Percentiles rank a stretch among this genome's conserved stretches.
Conservation (phyloP, 1,140 invertebrate species). For the Hirudo medicinalis region DNA sequence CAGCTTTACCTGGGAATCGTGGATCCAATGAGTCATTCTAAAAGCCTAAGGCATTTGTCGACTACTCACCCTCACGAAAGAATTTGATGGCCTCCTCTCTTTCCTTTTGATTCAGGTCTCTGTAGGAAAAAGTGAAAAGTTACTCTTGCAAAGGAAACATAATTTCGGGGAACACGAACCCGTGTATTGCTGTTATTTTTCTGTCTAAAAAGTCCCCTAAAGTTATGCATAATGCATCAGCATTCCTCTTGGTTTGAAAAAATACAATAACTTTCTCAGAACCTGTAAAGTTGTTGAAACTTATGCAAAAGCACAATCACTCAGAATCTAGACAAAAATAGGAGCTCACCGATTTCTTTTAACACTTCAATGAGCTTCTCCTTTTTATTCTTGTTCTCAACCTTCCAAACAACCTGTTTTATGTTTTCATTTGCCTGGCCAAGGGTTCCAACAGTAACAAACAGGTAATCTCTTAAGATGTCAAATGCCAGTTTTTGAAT, state of each 20-base stretch:
- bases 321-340: background rate
- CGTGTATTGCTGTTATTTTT: background rate
- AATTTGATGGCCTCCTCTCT: constrained; percentile 81
- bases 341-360: constrained; percentile 44
- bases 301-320: background rate
- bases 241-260: constrained; percentile 96
- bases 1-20: constrained; percentile 55
- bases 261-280: constrained; percentile 73
- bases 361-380: constrained; percentile 58
- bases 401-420: constrained; percentile 74
- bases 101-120: constrained; percentile 57
- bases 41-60: background rate
- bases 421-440: constrained; percentile 99
- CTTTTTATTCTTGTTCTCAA: constrained; percentile 54
- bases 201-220: background rate
- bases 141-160: background rate
- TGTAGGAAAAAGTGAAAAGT: constrained; percentile 1
- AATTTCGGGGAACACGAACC: background rate
- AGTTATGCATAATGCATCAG: constrained; percentile 48
- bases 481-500: constrained; percentile 84
- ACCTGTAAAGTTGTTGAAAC: constrained; percentile 37
- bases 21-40: background rate
- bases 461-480: constrained; percentile 95
- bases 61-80: constrained; percentile 54
- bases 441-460: constrained; percentile 93